Base-by-base conservation (phyloP, 1,140 invertebrate genomes). In the Temnothorax nylanderi region DNA sequence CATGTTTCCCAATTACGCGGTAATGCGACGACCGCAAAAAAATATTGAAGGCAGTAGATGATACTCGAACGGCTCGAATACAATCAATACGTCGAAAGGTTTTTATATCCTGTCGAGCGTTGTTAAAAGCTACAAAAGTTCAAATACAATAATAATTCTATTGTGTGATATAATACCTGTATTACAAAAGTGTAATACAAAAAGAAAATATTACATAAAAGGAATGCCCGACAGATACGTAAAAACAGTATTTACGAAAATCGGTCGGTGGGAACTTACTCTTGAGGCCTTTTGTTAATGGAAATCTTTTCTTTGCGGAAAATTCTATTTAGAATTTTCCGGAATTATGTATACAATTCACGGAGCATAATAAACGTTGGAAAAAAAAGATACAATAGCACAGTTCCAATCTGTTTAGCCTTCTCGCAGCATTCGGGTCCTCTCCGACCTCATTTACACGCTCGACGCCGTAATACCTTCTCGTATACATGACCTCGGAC, bases 401-500 rank as follows among this genome's bases (percentile, higher is more conserved):
- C 16, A 18, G 8, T 62, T 65, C 2, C n/a, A 51, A 76, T 71
- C 71, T 75, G 58, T 3, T 85, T 60, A 76, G 75, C 81, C 86
- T 82, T 84, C 86, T 69, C 56, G n/a, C 37, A 41, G 4, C 34
- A 34, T 54, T 67, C 41, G 18, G 34, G 10, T 69, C 34, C 81
- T 18, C 60, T 74, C 18, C 60, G 74, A 88, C 82, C 87, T 78
- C 65, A 44, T 88, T 88, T 88, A 64, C 74, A 54, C 26, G 1
- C 41, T 11, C 58, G 34, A 26, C 71, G 51, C 51, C 34, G 64
- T 54, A 72, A 84, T 32, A 78, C 74, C 87, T 64, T 18, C 74
- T 65, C 47, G 56, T 86, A 77, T 85, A 62, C 82, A 69, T 75
- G 82, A 88, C 87, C 87, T 81, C 67, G 84, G 85, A 72, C 87